phyloP scores from a whole-genome alignment of 1,140 invertebrate species.

The Drosophila arizonae region DNA sequence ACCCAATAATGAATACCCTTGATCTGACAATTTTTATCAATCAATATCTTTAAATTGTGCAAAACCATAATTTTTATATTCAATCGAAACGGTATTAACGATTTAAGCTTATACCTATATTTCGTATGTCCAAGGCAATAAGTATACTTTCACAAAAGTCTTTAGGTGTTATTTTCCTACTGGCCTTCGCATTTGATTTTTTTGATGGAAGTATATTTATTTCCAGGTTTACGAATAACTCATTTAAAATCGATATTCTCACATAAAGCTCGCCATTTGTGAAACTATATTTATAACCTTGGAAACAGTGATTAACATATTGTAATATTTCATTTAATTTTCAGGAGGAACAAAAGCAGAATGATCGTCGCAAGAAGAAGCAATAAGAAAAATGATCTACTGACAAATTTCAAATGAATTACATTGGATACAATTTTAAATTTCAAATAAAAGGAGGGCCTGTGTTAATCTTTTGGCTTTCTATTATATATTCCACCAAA shows the following conservation, averaged over 20 bases:
- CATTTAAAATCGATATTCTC: slow-evolving; percentile 1
- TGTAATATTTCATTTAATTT: slow-evolving; percentile 28
- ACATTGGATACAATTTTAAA: slow-evolving; percentile 24
- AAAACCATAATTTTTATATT: background rate
- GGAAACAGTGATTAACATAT: background rate
- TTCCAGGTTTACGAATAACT: slow-evolving; percentile 46
- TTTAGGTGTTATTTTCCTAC: background rate
- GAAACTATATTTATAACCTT: slow-evolving; percentile 72
- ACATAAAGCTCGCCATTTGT: slow-evolving; percentile 46
- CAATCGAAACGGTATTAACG: slow-evolving; percentile 46
- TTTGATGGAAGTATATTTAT: slow-evolving; percentile 63
- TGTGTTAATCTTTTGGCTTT: slow-evolving; percentile 29
- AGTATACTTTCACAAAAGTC: slow-evolving; percentile 74
- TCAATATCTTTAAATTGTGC: slow-evolving; percentile 12
- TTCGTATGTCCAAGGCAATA: slow-evolving; percentile 56
- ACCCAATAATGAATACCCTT: slow-evolving; percentile 41
- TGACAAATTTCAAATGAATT: slow-evolving; percentile 12
- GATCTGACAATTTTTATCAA: slow-evolving; percentile 18
- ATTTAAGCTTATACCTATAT: slow-evolving; percentile 34
- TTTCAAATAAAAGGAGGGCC: slow-evolving; percentile 15
- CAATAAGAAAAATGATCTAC: slow-evolving; percentile 25
- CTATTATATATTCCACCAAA: slow-evolving; percentile 14
- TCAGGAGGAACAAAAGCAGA: slow-evolving; percentile 79
- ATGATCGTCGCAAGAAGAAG: slow-evolving; percentile 71
- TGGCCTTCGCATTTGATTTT: slow-evolving; percentile 4